Base-by-base conservation (phyloP, 2,113 vertebrate species). In the Alosa alosa region DNA sequence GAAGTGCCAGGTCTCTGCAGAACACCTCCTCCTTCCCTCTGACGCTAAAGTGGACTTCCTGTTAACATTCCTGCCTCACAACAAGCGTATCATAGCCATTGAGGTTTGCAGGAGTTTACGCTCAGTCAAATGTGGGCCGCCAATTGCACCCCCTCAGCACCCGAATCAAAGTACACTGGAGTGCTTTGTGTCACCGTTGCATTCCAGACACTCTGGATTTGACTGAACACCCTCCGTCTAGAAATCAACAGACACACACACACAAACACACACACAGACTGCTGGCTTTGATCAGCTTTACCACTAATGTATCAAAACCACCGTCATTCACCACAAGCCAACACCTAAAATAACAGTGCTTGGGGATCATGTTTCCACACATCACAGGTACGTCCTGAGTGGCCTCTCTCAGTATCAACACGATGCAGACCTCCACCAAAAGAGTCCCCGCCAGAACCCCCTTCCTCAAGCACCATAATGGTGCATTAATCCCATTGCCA, bases 31-130 rank as follows among this genome's bases (percentile, higher is more conserved):
- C 81, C 81, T 57, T 85, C 82, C 83, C 86, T 88, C 64, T 81
- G 1, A 75, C 81, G 4, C 86, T 92, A 25, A 94, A 93, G 88
- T 91, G 90, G 86, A 91, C 84, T 55, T 89, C 90, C 89, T 91
- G 89, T 93, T 93, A 90, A 90, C 89, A 92, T 94, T 93, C 88
- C 85, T 90, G 88, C 83, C 83, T 89, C 88, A 89, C 88, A 89
- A 90, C 90, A 88, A 88, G 82, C 72, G 64, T 87, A 84, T 91
- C 82, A 36, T 81, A 84, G 84, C 84, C 82, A 87, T 84, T 84
- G 85, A 89, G 88, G 60, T 85, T 84, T 81, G 87, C 81, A 82
- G 39, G 44, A 90, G 90, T 93, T 93, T 91, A 91, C 60, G 60
- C 87, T 87, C 87, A 83, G 84, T 88, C 86, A 18, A 2, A 89